phyloP scores from a whole-genome alignment of 2,888 invertebrate species.

The Ichneumoninae sp. region DNA sequence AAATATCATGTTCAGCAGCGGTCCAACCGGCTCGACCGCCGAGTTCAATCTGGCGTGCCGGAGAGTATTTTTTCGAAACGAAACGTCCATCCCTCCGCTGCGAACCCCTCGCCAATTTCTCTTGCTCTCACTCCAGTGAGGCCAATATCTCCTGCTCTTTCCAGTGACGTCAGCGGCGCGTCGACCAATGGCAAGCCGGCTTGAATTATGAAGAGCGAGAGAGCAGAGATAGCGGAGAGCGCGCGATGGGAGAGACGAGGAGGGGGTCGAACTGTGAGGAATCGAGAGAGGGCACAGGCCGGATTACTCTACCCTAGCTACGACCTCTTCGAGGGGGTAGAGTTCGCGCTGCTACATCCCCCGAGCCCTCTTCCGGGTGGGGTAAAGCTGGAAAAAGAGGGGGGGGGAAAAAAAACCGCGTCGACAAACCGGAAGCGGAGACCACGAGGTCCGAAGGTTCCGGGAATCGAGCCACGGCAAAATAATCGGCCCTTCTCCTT shows the following conservation, averaged over 20 bases:
- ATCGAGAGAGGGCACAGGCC: slow-evolving; percentile 68
- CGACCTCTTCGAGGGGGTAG: slow-evolving; percentile 66
- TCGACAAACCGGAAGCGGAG: slow-evolving; percentile 48
- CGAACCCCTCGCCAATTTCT: slow-evolving; percentile 44
- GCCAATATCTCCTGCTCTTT: slow-evolving; percentile 73
- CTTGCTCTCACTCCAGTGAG: slow-evolving; percentile 68
- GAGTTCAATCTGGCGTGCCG: slow-evolving; percentile 76
- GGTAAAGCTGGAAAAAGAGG: slow-evolving; percentile 41
- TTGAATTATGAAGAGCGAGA: slow-evolving; percentile 80
- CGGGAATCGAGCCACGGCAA: slow-evolving; percentile 26
- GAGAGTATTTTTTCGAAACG: slow-evolving; percentile 78
- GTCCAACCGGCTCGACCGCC: slow-evolving; percentile 76
- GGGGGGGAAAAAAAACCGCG: slow-evolving; percentile 38
- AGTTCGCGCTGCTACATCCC: slow-evolving; percentile 56
- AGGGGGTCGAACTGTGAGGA: slow-evolving; percentile 2
- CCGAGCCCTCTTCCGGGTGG: slow-evolving; percentile 26
- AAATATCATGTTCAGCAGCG: slow-evolving; percentile 64
- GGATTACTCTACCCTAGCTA: slow-evolving; percentile 77
- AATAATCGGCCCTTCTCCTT: slow-evolving; percentile 44
- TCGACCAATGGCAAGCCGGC: slow-evolving; percentile 77
- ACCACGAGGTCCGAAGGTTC: slow-evolving; percentile 54
- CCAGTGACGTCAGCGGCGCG: slow-evolving; percentile 79
- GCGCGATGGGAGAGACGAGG: slow-evolving; percentile 17
- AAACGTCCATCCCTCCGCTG: slow-evolving; percentile 72
- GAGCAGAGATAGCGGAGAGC: slow-evolving; percentile 56